A percentile compares a stretch with the other conserved stretches of the same genome.
Conservation (phyloP, 1,140 invertebrate genomes). For the Mya arenaria region DNA sequence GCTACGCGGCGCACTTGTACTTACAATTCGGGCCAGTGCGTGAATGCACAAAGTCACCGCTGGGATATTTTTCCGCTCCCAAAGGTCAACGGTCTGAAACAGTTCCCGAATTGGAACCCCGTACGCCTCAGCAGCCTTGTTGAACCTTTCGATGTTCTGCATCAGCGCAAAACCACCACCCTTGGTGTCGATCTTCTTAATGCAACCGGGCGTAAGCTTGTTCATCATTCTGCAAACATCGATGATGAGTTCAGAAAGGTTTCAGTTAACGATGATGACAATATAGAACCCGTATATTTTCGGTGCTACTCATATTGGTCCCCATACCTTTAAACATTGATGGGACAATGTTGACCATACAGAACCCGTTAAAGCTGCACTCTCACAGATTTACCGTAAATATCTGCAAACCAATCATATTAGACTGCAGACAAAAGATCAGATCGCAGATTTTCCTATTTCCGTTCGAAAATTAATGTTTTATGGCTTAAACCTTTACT, state of each 20-base stretch:
- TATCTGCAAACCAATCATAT: too few species aligned
- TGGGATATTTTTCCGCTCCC: conserved; percentile 95
- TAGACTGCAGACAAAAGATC: too few species aligned
- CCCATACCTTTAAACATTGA: too few species aligned
- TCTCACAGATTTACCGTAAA: too few species aligned
- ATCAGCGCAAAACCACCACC: conserved; percentile 97
- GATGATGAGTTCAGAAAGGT: too few species aligned
- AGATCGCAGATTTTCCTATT: too few species aligned
- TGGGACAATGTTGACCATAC: background rate
- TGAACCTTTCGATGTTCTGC: conserved; percentile 96
- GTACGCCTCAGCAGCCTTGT: conserved; percentile 90
- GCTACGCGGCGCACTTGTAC: conserved; percentile 72
- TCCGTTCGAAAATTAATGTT: too few species aligned
- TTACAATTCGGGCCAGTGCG: conserved; percentile 92
- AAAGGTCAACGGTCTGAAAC: conserved; percentile 97
- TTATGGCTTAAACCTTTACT: too few species aligned
- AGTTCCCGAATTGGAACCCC: conserved; percentile 94
- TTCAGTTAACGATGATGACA: too few species aligned
- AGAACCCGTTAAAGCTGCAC: too few species aligned
- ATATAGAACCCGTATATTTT: too few species aligned
- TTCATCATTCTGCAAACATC: conserved; percentile 87
- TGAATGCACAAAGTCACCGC: conserved; percentile 94
- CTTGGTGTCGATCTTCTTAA: conserved; percentile 92
- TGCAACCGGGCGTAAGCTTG: conserved; percentile 90
- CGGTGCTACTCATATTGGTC: too few species aligned